Percentiles rank a stretch among this genome's conserved stretches.
Evolutionary conservation across 2,797 vertebrate species (phyloP).

Genomic region (Coreius guichenoti): DNA sequence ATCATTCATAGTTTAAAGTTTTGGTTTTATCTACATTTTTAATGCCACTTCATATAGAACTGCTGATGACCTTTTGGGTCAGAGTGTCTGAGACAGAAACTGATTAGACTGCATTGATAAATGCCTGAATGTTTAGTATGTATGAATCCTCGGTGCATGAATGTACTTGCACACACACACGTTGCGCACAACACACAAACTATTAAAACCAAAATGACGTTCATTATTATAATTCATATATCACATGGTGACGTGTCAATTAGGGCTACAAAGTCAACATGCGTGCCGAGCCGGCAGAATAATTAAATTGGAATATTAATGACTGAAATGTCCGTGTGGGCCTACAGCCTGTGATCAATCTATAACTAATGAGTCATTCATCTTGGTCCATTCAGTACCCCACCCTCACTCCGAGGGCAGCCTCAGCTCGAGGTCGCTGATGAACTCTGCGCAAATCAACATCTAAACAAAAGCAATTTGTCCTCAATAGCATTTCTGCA

Average conservation of each 20-base stretch:
- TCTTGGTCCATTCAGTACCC: slow-evolving; percentile 69
- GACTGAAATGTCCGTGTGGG: slow-evolving; percentile 73
- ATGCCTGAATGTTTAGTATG: slow-evolving; percentile 20
- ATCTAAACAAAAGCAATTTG: slow-evolving; percentile 74
- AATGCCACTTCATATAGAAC: not conserved
- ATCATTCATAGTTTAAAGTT: slow-evolving; percentile 26
- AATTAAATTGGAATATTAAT: slow-evolving; percentile 82
- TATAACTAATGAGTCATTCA: slow-evolving; percentile 79
- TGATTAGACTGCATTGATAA: slow-evolving; percentile 20
- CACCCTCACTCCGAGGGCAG: slow-evolving; percentile 60
- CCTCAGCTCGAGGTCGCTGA: slow-evolving; percentile 58
- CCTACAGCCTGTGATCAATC: slow-evolving; percentile 77
- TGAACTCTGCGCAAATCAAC: slow-evolving; percentile 70
- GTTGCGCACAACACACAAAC: slow-evolving; percentile 47
- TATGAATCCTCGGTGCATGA: slow-evolving; percentile 48
- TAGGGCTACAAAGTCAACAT: slow-evolving; percentile 75
- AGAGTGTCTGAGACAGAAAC: not conserved
- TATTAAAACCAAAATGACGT: slow-evolving; percentile 70
- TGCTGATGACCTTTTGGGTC: slow-evolving; percentile 12
- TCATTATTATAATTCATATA: slow-evolving; percentile 80
- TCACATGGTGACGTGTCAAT: slow-evolving; percentile 75
- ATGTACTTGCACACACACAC: slow-evolving; percentile 47
- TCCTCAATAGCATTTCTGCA: slow-evolving; percentile 57
- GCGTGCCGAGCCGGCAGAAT: slow-evolving; percentile 68
- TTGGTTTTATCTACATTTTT: not conserved